phyloP scores from a whole-genome alignment of 2,797 vertebrate species.

The Salarias fasciatus region DNA sequence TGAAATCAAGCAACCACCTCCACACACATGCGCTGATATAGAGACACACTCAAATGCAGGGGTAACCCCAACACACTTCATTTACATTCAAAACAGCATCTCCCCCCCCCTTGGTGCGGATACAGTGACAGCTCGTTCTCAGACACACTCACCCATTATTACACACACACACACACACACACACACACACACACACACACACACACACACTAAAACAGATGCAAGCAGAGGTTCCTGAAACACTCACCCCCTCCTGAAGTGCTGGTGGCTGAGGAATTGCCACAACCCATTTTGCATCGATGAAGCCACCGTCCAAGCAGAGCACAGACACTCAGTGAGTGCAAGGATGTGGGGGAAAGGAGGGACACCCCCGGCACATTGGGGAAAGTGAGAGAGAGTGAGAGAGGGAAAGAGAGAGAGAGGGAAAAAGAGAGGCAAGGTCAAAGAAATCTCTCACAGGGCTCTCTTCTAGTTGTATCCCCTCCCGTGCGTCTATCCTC shows the following conservation, averaged over 20 bases:
- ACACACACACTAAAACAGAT: background rate
- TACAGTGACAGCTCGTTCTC: constrained; percentile 42
- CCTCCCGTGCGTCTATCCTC: constrained; percentile 41
- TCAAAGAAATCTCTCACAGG: constrained; percentile 60
- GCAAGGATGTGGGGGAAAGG: constrained; percentile 12
- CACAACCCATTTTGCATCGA: constrained; percentile 86
- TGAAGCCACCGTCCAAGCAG: constrained; percentile 69
- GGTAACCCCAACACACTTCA: constrained; percentile 49
- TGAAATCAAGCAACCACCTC: constrained; percentile 22
- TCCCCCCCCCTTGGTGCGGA: constrained; percentile 39
- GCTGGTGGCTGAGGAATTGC: constrained; percentile 85
- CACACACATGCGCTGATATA: constrained; percentile 15
- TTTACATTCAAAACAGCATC: constrained; percentile 66
- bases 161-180: background rate
- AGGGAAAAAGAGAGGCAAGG: constrained; percentile 41
- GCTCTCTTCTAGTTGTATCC: constrained; percentile 45
- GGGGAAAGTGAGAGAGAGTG: constrained; percentile 19
- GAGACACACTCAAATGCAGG: constrained; percentile 29
- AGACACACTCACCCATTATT: background rate
- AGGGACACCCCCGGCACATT: constrained; percentile 30
- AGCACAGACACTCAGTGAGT: constrained; percentile 42
- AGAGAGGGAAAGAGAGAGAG: background rate
- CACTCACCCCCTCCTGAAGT: constrained; percentile 83
- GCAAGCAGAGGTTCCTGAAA: constrained; percentile 36
- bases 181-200: background rate